These are phyloP conservation scores for Mylabris sibirica DNA, from an alignment of 2,888 invertebrate genomes.

Conservation along the genomic window DNA sequence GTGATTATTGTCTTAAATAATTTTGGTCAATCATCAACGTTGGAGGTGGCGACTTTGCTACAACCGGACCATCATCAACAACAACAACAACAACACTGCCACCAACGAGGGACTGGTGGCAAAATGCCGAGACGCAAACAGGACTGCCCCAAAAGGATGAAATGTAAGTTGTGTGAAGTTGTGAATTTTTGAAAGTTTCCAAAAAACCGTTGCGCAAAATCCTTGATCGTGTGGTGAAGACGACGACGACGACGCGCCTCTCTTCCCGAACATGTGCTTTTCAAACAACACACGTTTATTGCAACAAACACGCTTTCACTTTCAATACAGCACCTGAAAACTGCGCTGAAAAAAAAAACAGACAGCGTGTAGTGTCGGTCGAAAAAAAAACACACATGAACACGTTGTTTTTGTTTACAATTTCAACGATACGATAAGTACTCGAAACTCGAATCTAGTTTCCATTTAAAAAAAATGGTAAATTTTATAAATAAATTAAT, in stretches of 20 bases:
- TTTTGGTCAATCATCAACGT: constrained; percentile 33
- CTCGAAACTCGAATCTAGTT: too few species aligned
- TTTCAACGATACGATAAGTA: constrained; percentile 3
- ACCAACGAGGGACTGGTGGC: constrained; percentile 32
- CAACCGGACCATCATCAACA: too few species aligned
- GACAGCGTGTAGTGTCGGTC: neutral
- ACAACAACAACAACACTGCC: constrained; percentile 40
- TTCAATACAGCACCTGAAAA: constrained; percentile 1
- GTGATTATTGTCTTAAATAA: constrained; percentile 6
- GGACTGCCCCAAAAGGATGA: constrained; percentile 65
- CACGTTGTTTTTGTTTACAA: constrained; percentile 13
- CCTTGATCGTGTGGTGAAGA: neutral
- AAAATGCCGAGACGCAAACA: constrained; percentile 64
- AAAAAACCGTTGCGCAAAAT: constrained; percentile 25
- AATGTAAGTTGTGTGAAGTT: constrained; percentile 59
- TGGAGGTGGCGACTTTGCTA: constrained; percentile 46
- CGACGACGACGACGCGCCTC: neutral
- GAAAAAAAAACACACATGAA: too few species aligned
- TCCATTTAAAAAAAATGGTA: neutral
- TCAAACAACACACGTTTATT: neutral
- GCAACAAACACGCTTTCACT: constrained; percentile 9
- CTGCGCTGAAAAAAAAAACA: neutral
- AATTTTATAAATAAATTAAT: neutral
- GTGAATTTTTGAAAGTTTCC: constrained; percentile 1
- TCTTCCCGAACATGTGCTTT: constrained; percentile 29